These are phyloP conservation scores for Sebastes hubbsi DNA, from an alignment of 2,797 vertebrate genomes.

Conservation along the genomic window DNA sequence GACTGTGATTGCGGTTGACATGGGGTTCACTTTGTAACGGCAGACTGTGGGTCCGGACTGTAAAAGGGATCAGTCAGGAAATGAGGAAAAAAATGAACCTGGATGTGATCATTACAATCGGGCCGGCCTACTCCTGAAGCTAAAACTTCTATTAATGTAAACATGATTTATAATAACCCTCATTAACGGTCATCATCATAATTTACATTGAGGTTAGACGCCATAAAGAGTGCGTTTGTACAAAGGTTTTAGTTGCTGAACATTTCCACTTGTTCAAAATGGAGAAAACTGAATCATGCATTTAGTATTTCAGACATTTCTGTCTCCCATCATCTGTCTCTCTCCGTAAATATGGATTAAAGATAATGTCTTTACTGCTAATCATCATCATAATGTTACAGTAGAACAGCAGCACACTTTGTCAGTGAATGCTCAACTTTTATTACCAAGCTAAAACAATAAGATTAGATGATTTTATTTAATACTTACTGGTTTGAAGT, in stretches of 20 bases:
- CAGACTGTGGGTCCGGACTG: slow-evolving; percentile 34
- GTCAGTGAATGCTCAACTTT: neutral
- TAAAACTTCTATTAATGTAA: slow-evolving; percentile 49
- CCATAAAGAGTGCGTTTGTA: slow-evolving; percentile 14
- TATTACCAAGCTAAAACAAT: neutral
- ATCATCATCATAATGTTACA: neutral
- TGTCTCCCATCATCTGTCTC: slow-evolving; percentile 5
- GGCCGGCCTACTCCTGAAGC: slow-evolving; percentile 35
- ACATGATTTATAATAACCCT: slow-evolving; percentile 53
- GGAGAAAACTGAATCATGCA: slow-evolving; percentile 10
- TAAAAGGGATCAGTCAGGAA: slow-evolving; percentile 58
- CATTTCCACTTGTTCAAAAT: slow-evolving; percentile 31
- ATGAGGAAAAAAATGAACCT: slow-evolving; percentile 41
- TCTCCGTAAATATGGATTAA: neutral
- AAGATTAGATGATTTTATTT: neutral
- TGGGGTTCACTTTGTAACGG: slow-evolving; percentile 64
- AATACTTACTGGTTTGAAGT: neutral
- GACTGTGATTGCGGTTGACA: slow-evolving; percentile 73
- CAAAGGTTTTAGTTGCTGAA: slow-evolving; percentile 20
- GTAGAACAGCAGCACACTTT: neutral
- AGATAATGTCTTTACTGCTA: neutral
- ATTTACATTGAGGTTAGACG: slow-evolving; percentile 28
- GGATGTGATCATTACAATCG: slow-evolving; percentile 44
- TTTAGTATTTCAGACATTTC: slow-evolving; percentile 17
- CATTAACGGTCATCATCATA: slow-evolving; percentile 48